phyloP scores from a whole-genome alignment of 2,113 vertebrate genomes.

The Tragelaphus scriptus region DNA sequence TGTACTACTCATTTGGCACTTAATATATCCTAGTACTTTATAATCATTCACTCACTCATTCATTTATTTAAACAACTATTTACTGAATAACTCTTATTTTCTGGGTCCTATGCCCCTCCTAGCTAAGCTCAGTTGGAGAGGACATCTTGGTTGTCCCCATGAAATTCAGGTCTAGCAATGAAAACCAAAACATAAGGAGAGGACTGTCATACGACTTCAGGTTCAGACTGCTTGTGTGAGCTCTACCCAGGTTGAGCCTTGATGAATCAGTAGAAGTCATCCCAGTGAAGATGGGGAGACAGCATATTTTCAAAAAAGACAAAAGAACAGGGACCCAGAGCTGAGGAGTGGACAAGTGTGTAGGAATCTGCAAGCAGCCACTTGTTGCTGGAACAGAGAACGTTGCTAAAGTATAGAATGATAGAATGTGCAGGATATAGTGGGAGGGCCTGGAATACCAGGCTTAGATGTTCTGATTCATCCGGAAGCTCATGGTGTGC shows the following conservation, averaged over 20 bases:
- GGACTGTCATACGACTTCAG: not conserved
- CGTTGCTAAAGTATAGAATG: not conserved
- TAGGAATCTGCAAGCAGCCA: not conserved
- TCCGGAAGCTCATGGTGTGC: not conserved
- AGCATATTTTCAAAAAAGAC: not conserved
- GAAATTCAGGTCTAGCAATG: not conserved
- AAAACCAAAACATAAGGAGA: not conserved
- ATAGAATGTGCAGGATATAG: not conserved
- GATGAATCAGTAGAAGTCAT: not conserved
- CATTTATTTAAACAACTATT: conserved; percentile 7
- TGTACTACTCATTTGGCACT: conserved; percentile 1
- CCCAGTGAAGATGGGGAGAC: not conserved
- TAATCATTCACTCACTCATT: conserved; percentile 4
- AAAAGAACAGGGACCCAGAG: not conserved
- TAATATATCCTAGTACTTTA: not conserved
- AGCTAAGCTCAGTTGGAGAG: not conserved
- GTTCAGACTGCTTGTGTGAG: not conserved
- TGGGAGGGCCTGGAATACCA: not conserved
- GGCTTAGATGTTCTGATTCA: not conserved
- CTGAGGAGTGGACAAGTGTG: not conserved
- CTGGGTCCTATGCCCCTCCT: not conserved
- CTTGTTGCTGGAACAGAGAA: not conserved
- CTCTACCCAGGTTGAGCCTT: not conserved
- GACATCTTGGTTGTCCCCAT: not conserved
- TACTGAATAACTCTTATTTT: conserved; percentile 10